A percentile compares a stretch with the other conserved stretches of the same genome.
phyloP scores from a whole-genome alignment of 2,888 invertebrate species.

The Polyommatus iphigenia region DNA sequence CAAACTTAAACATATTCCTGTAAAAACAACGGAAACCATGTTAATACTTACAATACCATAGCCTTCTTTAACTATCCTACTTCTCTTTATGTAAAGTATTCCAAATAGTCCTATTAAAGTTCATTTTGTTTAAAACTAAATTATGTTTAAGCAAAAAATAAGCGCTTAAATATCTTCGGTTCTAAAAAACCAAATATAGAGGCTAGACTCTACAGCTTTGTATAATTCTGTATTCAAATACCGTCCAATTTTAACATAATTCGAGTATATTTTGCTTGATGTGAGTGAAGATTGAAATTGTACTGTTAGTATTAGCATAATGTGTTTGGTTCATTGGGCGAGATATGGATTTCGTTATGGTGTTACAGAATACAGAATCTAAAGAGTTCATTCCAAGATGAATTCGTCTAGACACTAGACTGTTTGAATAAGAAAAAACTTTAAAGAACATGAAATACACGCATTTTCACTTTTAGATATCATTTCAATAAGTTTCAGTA shows the following conservation, averaged over 20 bases:
- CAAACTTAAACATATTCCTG: no score
- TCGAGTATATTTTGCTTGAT: not conserved
- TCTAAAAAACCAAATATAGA: not conserved
- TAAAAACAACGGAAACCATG: no score
- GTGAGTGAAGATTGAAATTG: slow-evolving; percentile 11
- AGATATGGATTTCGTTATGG: slow-evolving; percentile 27
- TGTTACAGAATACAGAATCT: slow-evolving; percentile 21
- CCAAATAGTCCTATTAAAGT: no score
- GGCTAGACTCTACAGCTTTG: not conserved
- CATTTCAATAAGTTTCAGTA: not conserved
- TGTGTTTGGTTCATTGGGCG: slow-evolving; percentile 23
- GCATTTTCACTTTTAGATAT: not conserved
- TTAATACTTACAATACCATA: no score
- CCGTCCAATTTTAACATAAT: not conserved
- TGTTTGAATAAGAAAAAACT: slow-evolving; percentile 2
- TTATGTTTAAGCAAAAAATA: no score
- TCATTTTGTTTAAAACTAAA: no score
- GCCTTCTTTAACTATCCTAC: no score
- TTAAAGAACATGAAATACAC: slow-evolving; percentile 3
- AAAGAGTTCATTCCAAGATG: not conserved
- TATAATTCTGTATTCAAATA: slow-evolving; percentile 7
- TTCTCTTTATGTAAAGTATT: no score
- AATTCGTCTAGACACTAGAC: slow-evolving; percentile 27
- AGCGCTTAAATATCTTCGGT: not conserved
- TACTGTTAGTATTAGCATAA: slow-evolving; percentile 24